These are phyloP conservation scores for Lepus oiostolus DNA, from an alignment of 2,797 vertebrate species.

Conservation along the genomic window DNA sequence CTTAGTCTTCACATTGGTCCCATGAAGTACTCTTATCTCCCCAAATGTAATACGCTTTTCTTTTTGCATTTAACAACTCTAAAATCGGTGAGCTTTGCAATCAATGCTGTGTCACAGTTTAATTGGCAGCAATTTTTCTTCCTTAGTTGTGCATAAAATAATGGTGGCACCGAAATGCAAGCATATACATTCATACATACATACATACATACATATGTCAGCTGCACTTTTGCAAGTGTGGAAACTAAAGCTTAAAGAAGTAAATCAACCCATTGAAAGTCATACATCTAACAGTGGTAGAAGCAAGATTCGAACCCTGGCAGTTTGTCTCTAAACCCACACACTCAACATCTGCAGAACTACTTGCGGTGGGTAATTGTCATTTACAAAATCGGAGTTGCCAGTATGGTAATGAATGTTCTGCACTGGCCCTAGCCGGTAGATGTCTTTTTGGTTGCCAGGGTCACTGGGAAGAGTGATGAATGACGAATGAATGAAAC, in stretches of 20 bases:
- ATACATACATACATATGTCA: not conserved
- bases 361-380: not conserved
- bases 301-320: not conserved
- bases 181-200: not conserved
- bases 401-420: not conserved
- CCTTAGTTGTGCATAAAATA: constrained; percentile 36
- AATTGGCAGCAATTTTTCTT: constrained; percentile 44
- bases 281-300: not conserved
- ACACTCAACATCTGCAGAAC: not conserved
- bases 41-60: not conserved
- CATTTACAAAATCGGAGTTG: not conserved
- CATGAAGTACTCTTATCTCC: not conserved
- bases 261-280: not conserved
- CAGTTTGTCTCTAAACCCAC: not conserved
- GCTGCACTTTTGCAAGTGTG: not conserved
- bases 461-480: not conserved
- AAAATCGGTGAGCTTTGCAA: constrained; percentile 36
- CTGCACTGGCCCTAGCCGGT: not conserved
- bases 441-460: not conserved
- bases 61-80: constrained; percentile 29
- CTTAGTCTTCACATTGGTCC: not conserved
- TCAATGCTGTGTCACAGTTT: not conserved
- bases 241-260: not conserved
- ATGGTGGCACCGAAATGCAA: not conserved
- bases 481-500: constrained; percentile 40